Evolutionary conservation across 2,888 invertebrate species (phyloP), one percentile per base, ranked within the genome.

Genomic region (Xylophagus ater): DNA sequence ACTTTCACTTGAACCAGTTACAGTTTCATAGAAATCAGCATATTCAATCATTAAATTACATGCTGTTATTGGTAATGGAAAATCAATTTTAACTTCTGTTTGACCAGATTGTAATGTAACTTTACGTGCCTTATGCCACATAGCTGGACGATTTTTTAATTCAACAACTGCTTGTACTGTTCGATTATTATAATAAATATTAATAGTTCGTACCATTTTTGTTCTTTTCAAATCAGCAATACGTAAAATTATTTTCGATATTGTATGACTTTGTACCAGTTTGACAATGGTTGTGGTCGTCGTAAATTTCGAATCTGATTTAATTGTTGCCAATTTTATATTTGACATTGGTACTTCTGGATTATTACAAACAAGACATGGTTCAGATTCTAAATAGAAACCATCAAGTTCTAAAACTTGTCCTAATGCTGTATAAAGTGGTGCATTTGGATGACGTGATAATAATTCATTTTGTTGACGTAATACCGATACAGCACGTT

Each of bases 11-110:
- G 40, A 40, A 0, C 87, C 86, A 53, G 88, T 88, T 42, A 90
- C 82, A 52, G 94, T 93, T 60, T 97, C 97, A 58, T 90, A 94
- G 65, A 97, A 96, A 57, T 97, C 96, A 0, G 90, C 84, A 62
- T 96, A 97, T 63, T 98, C 97, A 58, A 98, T 83, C 90, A 97
- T 96, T 42, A 98, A 69, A 66, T 97, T 97, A 59, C 96, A 96
- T 0, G 97, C 96, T 3, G 94, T 87, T 41, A 98, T 94, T 0
- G 97, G 96, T 41, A 97, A 69, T 0, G 93, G 90, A 57, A 97
- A 94, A 63, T 97, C 97, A 44, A 96, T 86, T 63, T 94, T 94
- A 0, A 94, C 84, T 61, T 96, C 37, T 0, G 90, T 87, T 61
- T 96, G 94, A 0, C 88, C 90, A 1, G 90, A 85, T 44, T 85